Percentiles rank a stretch among this genome's conserved stretches.
Conservation (phyloP, 2,797 vertebrate species). For the Microctenopoma stevenorrisi region DNA sequence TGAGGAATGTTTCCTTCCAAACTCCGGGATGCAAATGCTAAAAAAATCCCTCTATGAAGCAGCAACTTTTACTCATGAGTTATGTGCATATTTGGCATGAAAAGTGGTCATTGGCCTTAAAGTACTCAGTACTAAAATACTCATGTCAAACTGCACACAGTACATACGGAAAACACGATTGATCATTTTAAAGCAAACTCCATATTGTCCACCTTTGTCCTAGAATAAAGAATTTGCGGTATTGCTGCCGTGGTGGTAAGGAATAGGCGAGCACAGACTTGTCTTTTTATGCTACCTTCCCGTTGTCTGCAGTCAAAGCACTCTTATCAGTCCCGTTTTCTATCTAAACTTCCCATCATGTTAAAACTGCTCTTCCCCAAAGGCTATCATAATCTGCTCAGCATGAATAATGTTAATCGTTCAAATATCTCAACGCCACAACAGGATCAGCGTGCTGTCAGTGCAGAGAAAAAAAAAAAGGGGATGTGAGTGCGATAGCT, state of each 20-base stretch:
- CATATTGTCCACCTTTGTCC: constrained; percentile 4
- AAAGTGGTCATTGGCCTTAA: neutral
- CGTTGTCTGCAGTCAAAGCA: constrained; percentile 43
- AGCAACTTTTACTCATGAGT: constrained; percentile 20
- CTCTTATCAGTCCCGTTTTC: constrained; percentile 53
- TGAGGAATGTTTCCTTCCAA: constrained; percentile 25
- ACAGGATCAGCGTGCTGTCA: constrained; percentile 49
- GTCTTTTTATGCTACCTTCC: constrained; percentile 6
- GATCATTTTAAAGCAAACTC: constrained; percentile 9
- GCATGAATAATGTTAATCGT: constrained; percentile 64
- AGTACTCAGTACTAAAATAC: neutral
- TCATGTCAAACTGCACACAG: neutral
- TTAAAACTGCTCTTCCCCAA: constrained; percentile 57
- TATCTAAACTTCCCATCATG: constrained; percentile 64
- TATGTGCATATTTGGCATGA: constrained; percentile 11
- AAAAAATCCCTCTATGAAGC: constrained; percentile 12
- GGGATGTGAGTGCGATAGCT: constrained; percentile 15
- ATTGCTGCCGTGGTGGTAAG: constrained; percentile 2
- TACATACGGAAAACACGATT: too few relatives aligned
- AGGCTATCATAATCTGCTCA: constrained; percentile 66
- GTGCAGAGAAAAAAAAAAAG: constrained; percentile 16
- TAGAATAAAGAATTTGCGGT: neutral
- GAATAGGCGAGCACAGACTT: constrained; percentile 40
- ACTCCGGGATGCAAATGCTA: constrained; percentile 11
- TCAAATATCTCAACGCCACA: constrained; percentile 65